Evolutionary conservation across 2,797 vertebrate genomes (phyloP), one percentile per base, ranked within the genome.

Genomic region (Myiotriccus ornatus): DNA sequence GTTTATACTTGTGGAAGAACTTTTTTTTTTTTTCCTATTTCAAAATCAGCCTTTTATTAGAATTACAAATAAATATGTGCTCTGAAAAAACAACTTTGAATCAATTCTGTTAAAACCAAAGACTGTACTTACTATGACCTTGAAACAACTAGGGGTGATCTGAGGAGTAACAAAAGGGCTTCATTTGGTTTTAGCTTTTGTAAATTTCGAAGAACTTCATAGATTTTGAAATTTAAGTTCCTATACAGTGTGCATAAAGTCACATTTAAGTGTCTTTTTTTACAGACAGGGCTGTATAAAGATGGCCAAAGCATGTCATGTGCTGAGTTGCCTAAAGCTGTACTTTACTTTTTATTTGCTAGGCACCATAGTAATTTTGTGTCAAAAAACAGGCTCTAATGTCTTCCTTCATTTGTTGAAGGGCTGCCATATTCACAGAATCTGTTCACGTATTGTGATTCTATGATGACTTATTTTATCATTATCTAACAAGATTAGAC

Each of bases 61-160:
- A 89, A 91, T 55, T 84, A 46, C 74, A 88, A 93, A 92, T 86
- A 87, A 84, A 92, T 50, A 57, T 22, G 14, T 90, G 64, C 63
- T 81, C 64, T 47, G 77, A 81, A 88, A 88, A 94, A 94, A n/a
- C 41, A 68, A 93, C 71, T 83, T 21, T 10, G 55, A 90, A 60
- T 73, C 60, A 74, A 69, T 77, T 94, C 69, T 71, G 68, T 91
- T 92, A 85, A 94, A 96, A 91, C 88, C 93, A 97, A 96, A 96
- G 80, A 87, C 89, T 88, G 41, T 70, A 41, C 32, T 10, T 84
- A 41, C n/a, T 50, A 2, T 55, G 84, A 84, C 67, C 80, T 94
- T 12, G 7, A 19, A 79, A 53, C 44, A 92, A 10, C 34, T 39
- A 77, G 9, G 52, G 71, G 27, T 69, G 55, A 75, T 52, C 62